Conservation (phyloP, 1,140 invertebrate species). For the Adoxophyes honmai region DNA sequence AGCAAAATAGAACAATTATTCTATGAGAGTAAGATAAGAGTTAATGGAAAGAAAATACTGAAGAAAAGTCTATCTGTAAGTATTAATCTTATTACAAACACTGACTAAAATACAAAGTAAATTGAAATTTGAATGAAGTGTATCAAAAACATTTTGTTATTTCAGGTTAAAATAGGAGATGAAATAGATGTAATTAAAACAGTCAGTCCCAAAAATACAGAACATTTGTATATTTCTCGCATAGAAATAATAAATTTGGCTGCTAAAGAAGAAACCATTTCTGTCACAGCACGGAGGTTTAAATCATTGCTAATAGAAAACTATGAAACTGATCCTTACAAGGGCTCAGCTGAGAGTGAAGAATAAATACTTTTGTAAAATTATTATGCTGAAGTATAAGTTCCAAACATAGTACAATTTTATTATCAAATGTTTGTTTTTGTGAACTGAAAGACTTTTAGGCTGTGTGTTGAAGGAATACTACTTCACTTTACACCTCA, state of each 20-base stretch:
- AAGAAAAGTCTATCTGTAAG: constrained; percentile 81
- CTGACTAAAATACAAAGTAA: background rate
- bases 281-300: constrained; percentile 77
- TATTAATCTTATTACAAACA: constrained; percentile 21
- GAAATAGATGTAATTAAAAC: constrained; percentile 82
- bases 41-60: constrained; percentile 81
- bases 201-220: constrained; percentile 77
- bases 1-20: constrained; percentile 82
- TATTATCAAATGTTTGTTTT: too few relatives aligned
- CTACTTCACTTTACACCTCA: too few relatives aligned
- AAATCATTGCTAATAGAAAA: constrained; percentile 81
- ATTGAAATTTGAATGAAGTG: background rate
- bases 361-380: constrained; percentile 20
- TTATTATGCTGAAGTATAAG: too few relatives aligned
- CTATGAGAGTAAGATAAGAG: constrained; percentile 82
- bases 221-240: constrained; percentile 80
- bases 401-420: too few relatives aligned
- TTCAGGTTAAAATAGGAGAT: constrained; percentile 77
- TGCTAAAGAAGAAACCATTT: constrained; percentile 64
- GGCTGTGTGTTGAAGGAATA: too few relatives aligned
- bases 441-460: too few relatives aligned
- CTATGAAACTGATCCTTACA: constrained; percentile 72
- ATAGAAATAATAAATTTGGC: constrained; percentile 76
- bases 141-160: constrained; percentile 21
- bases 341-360: constrained; percentile 38